Conservation (phyloP, 2,888 invertebrate species). For the Papilio elwesi region DNA sequence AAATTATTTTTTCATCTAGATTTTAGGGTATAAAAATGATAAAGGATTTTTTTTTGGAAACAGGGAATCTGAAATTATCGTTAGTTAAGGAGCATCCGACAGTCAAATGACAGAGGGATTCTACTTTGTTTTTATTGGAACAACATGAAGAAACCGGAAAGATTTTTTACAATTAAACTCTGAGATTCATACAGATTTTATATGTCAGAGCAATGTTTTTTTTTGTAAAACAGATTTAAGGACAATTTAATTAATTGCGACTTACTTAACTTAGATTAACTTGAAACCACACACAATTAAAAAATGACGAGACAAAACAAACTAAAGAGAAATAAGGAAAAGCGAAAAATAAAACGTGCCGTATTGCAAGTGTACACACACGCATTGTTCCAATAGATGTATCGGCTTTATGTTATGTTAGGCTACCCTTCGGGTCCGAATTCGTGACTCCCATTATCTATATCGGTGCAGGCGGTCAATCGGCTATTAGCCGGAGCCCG, state of each 20-base stretch:
- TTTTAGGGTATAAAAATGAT: neutral
- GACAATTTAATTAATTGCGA: too few species aligned
- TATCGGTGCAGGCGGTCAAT: slow-evolving; percentile 60
- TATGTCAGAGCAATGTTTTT: too few species aligned
- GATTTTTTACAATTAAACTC: too few species aligned
- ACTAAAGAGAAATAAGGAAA: slow-evolving; percentile 3
- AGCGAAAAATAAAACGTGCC: neutral
- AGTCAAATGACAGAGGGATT: too few species aligned
- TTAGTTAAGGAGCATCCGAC: too few species aligned
- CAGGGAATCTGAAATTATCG: too few species aligned
- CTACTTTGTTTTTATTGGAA: too few species aligned
- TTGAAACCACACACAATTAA: neutral
- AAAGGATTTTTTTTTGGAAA: neutral
- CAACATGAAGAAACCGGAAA: too few species aligned
- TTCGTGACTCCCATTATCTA: slow-evolving; percentile 63
- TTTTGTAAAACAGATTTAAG: too few species aligned
- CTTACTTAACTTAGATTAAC: too few species aligned
- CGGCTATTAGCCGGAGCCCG: slow-evolving; percentile 51
- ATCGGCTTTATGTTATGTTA: slow-evolving; percentile 33
- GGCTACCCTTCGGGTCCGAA: slow-evolving; percentile 49
- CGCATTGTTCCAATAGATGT: slow-evolving; percentile 29
- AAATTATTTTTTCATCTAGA: neutral
- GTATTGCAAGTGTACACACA: slow-evolving; percentile 1
- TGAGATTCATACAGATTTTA: too few species aligned
- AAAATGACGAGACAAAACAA: neutral